Base-by-base conservation (phyloP, 2,888 invertebrate species). In the Pollenia amentaria region DNA sequence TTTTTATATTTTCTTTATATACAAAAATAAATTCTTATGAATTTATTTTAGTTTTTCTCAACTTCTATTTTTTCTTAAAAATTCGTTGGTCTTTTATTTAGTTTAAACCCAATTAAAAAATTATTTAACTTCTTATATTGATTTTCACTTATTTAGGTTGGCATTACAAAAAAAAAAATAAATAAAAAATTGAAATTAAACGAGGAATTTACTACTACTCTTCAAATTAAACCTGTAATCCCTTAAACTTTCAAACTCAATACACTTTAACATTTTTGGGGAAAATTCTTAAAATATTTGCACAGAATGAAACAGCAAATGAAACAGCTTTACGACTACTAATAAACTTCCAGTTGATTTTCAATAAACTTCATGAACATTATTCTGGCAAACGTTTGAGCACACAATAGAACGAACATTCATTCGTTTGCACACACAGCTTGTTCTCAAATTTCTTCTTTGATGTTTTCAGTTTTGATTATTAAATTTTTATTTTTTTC, bases 301-400 rank as follows among this genome's bases (percentile, higher is more conserved):
- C 14, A 57, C n/a, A 57, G 9, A 18, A 10, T n/a, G 14, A n/a
- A 60, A 48, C 9, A 67, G 6, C 18, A 18, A 8, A n/a, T n/a
- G n/a, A n/a, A 55, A 38, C 9, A 12, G 7, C 10, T 67, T 18
- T 14, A 11, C 11, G 29, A 29, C 29, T 29, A 64, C 73, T 73
- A 73, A 75, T 75, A 57, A 67, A 75, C 73, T 81, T 57, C 48
- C 16, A 46, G n/a, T 64, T 42, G 3, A 40, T 76, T 67, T 21
- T 48, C 7, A 69, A 60, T 57, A 48, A 60, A 48, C 21, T 69
- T 60, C 16, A 42, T 1, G 3, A 57, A 60, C 40, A n/a, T 29
- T 6, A 29, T 38, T 57, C 29, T 6, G 16, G 3, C n/a, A 42
- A 76, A 77, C 29, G 46, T 2, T 8, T 11, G 29, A 2, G n/a